A percentile compares a stretch with the other conserved stretches of the same genome.
phyloP scores from a whole-genome alignment of 2,113 vertebrate genomes.

The Xenopus laevis region DNA sequence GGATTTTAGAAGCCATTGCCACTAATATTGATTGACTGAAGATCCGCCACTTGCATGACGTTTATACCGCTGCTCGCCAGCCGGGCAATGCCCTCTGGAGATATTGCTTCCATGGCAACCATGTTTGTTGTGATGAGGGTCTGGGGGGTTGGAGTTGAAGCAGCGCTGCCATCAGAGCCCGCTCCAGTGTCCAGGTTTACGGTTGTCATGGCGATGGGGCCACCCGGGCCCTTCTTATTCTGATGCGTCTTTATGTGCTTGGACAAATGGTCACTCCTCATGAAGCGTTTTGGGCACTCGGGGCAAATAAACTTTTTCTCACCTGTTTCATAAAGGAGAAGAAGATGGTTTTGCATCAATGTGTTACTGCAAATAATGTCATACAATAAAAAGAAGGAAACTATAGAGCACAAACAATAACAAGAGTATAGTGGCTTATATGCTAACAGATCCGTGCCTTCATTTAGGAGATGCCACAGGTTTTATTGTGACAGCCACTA shows the following conservation, averaged over 20 bases:
- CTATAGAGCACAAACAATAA: no score
- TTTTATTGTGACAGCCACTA: no score
- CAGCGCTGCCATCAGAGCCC: slow-evolving; percentile 58
- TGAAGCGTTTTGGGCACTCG: slow-evolving; percentile 92
- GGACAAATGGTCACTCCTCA: slow-evolving; percentile 93
- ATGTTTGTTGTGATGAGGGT: slow-evolving; percentile 78
- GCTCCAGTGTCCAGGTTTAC: slow-evolving; percentile 66
- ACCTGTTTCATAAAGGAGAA: slow-evolving; percentile 58
- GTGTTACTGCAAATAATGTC: not conserved
- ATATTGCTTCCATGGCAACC: slow-evolving; percentile 88
- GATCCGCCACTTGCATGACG: slow-evolving; percentile 90
- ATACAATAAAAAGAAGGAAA: not conserved
- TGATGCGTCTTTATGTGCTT: slow-evolving; percentile 94
- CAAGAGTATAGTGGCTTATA: no score
- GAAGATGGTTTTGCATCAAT: not conserved
- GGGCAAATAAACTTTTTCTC: slow-evolving; percentile 89
- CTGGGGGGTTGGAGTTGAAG: slow-evolving; percentile 56
- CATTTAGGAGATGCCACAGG: no score
- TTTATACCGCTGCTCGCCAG: slow-evolving; percentile 86
- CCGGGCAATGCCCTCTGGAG: slow-evolving; percentile 84
- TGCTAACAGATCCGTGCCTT: no score
- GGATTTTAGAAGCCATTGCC: slow-evolving; percentile 81
- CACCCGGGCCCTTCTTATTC: slow-evolving; percentile 78
- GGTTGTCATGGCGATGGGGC: slow-evolving; percentile 61
- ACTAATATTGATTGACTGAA: slow-evolving; percentile 88